Evolutionary conservation across 1,140 invertebrate species (phyloP).

Genomic region (Drosophila kanapiae): DNA sequence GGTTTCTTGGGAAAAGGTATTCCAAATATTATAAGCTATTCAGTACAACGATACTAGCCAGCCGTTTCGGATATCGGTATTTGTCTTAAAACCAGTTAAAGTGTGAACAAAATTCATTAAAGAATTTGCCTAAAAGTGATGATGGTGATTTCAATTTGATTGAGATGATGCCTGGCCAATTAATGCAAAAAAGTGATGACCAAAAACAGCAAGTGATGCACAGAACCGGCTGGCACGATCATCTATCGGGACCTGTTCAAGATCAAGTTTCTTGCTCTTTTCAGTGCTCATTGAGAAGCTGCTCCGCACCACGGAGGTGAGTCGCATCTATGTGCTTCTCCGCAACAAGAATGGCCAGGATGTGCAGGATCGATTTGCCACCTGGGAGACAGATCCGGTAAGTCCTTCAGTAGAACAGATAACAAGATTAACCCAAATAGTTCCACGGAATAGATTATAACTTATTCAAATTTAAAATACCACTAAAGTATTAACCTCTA

Average conservation of each 20-base stretch:
- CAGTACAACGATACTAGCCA: background rate
- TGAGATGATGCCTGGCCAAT: background rate
- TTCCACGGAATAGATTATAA: background rate
- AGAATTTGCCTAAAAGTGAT: conserved; percentile 9
- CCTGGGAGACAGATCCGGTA: conserved; percentile 87
- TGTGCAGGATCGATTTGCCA: conserved; percentile 88
- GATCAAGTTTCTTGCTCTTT: conserved; percentile 29
- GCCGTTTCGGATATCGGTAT: no score
- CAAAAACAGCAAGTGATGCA: conserved; percentile 6
- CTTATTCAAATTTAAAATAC: background rate
- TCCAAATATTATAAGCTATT: background rate
- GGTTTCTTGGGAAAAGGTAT: conserved; percentile 92
- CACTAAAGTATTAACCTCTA: background rate
- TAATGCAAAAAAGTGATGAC: background rate
- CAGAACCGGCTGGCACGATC: conserved; percentile 30
- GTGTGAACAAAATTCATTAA: conserved; percentile 2
- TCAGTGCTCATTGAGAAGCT: conserved; percentile 92
- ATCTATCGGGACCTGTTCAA: conserved; percentile 6
- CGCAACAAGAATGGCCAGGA: conserved; percentile 91
- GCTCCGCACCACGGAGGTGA: conserved; percentile 90
- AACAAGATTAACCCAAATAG: background rate
- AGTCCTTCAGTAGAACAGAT: background rate
- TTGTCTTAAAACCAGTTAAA: background rate
- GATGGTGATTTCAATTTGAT: conserved; percentile 2
- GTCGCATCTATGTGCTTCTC: conserved; percentile 91